Evolutionary conservation across 2,888 invertebrate genomes (phyloP).

Genomic region (Coleophora flavipennella): DNA sequence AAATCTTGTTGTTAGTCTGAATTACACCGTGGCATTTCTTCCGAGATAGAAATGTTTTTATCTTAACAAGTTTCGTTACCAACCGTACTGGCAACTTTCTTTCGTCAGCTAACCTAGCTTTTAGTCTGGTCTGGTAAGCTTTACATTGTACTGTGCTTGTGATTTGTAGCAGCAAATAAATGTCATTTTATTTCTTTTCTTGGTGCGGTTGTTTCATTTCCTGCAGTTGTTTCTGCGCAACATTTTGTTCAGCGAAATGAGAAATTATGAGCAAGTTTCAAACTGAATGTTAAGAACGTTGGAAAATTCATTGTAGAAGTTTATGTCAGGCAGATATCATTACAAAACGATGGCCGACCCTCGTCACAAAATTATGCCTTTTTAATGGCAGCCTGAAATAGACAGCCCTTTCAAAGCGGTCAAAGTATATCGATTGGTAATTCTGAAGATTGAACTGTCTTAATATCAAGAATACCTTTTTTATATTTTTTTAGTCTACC

Average conservation of each 20-base stretch:
- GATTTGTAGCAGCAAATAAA: constrained; percentile 11
- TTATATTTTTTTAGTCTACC: constrained; percentile 41
- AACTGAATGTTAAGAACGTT: not conserved
- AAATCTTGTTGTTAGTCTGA: too few species aligned
- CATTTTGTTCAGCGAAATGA: constrained; percentile 5
- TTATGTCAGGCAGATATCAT: constrained; percentile 4
- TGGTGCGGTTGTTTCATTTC: constrained; percentile 2
- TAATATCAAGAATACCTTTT: constrained; percentile 40
- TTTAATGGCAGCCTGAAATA: constrained; percentile 35
- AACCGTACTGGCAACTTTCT: not conserved
- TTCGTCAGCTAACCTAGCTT: constrained; percentile 6
- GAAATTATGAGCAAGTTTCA: constrained; percentile 1
- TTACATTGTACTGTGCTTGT: constrained; percentile 6
- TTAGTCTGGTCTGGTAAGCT: constrained; percentile 7
- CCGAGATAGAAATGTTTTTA: too few species aligned
- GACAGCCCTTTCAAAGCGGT: constrained; percentile 37
- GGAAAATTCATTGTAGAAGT: constrained; percentile 1
- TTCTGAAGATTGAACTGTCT: constrained; percentile 49
- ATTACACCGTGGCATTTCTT: too few species aligned
- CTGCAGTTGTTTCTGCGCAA: constrained; percentile 2
- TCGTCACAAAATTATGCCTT: constrained; percentile 45
- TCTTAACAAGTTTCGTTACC: not conserved
- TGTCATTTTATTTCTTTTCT: constrained; percentile 9
- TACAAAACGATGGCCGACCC: constrained; percentile 29
- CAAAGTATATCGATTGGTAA: constrained; percentile 48